Conservation (phyloP, 2,888 invertebrate species). For the Noctua comes region DNA sequence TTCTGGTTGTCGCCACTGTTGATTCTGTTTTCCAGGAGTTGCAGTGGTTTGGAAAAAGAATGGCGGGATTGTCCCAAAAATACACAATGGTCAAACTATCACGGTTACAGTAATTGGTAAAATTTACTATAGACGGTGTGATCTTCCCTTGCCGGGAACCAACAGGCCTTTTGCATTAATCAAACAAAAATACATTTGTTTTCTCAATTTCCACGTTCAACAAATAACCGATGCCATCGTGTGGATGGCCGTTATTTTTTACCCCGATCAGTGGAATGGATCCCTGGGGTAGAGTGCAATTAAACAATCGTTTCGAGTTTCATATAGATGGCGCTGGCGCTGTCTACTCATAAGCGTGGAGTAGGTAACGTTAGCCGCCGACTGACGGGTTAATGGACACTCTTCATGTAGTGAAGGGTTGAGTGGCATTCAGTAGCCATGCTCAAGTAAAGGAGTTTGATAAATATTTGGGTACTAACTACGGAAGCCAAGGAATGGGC, state of each 20-base stretch:
- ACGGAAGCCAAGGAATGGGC: background rate
- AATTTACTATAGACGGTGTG: background rate
- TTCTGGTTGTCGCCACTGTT: background rate
- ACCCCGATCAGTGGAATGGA: slow-evolving; percentile 51
- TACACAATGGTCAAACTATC: background rate
- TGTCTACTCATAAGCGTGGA: slow-evolving; percentile 37
- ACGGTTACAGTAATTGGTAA: background rate
- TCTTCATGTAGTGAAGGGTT: slow-evolving; percentile 36
- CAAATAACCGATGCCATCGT: slow-evolving; percentile 43
- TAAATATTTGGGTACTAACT: slow-evolving; percentile 45
- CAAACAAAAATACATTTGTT: slow-evolving; percentile 46
- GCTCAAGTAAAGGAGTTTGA: slow-evolving; percentile 40
- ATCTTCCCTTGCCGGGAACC: background rate
- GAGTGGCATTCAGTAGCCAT: slow-evolving; percentile 53
- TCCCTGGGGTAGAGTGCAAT: slow-evolving; percentile 61
- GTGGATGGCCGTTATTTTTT: slow-evolving; percentile 55
- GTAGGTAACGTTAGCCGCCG: slow-evolving; percentile 46
- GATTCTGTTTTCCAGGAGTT: background rate
- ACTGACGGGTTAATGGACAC: slow-evolving; percentile 54
- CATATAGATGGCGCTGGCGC: slow-evolving; percentile 54
- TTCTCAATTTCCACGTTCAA: slow-evolving; percentile 43
- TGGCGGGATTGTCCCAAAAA: background rate
- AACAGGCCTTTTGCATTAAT: slow-evolving; percentile 36
- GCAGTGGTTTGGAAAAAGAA: background rate
- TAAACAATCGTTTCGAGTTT: slow-evolving; percentile 63